phyloP scores from a whole-genome alignment of 2,113 vertebrate species.

The Lepus timidus region DNA sequence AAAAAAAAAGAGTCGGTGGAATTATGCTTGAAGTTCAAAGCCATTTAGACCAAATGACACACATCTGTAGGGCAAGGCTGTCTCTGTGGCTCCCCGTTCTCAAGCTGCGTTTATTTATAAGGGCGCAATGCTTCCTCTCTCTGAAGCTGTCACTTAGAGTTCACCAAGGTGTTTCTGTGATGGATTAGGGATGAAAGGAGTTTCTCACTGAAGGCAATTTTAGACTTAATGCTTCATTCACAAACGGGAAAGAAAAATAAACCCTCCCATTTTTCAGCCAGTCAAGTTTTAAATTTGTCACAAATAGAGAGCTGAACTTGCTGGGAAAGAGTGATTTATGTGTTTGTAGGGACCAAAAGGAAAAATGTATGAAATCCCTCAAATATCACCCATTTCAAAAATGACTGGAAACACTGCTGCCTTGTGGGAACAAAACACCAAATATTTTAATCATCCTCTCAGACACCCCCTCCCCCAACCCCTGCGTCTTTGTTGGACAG shows the following conservation, averaged over 20 bases:
- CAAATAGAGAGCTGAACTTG: slow-evolving; percentile 49
- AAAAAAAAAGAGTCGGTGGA: background rate
- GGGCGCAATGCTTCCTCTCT: background rate
- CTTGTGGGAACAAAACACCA: background rate
- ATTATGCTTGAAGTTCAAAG: background rate
- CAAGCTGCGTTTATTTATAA: slow-evolving; percentile 19
- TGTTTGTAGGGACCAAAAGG: slow-evolving; percentile 50
- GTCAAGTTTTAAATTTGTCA: slow-evolving; percentile 50
- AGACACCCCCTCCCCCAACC: background rate
- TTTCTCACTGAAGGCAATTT: slow-evolving; percentile 62
- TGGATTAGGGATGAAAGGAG: slow-evolving; percentile 50
- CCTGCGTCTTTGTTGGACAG: background rate
- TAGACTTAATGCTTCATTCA: slow-evolving; percentile 55
- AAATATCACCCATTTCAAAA: slow-evolving; percentile 48
- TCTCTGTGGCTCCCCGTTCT: background rate
- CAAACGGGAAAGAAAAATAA: slow-evolving; percentile 57
- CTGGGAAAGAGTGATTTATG: slow-evolving; percentile 50
- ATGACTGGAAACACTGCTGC: background rate
- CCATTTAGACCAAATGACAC: background rate
- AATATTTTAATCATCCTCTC: background rate
- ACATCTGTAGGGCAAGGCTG: background rate
- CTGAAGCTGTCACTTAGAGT: background rate
- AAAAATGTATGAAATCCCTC: slow-evolving; percentile 1
- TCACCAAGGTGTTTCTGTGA: slow-evolving; percentile 38
- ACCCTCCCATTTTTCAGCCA: slow-evolving; percentile 28